Percentiles rank a stretch among this genome's conserved stretches.
phyloP scores from a whole-genome alignment of 2,113 vertebrate species.

The Halcyon malimbica region DNA sequence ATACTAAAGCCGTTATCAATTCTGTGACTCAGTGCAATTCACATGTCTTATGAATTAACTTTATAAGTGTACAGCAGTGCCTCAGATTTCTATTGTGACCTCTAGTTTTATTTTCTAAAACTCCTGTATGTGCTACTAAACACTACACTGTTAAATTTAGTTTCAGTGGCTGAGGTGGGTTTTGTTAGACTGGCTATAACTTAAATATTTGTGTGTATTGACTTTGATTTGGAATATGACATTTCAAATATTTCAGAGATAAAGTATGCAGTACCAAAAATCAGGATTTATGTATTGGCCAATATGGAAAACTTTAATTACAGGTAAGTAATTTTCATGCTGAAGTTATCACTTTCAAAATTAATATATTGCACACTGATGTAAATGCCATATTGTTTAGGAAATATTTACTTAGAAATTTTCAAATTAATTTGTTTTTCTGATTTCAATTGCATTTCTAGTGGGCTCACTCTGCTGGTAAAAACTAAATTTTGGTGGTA shows the following conservation, averaged over 20 bases:
- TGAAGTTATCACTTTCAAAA: constrained; percentile 25
- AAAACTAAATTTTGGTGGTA: constrained; percentile 26
- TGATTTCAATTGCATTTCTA: constrained; percentile 50
- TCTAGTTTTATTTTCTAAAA: background rate
- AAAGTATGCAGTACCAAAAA: constrained; percentile 76
- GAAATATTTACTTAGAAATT: constrained; percentile 43
- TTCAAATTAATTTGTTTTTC: constrained; percentile 16
- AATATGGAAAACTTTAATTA: constrained; percentile 52
- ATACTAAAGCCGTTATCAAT: background rate
- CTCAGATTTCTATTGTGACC: background rate
- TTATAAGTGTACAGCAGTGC: background rate
- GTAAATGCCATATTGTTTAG: constrained; percentile 67
- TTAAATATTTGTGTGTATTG: background rate
- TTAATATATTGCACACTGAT: constrained; percentile 57
- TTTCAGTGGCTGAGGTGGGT: constrained; percentile 14
- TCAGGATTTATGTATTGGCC: constrained; percentile 70
- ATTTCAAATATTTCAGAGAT: constrained; percentile 78
- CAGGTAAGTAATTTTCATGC: constrained; percentile 72
- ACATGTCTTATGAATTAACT: background rate
- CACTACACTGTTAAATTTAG: background rate
- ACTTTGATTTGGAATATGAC: constrained; percentile 39
- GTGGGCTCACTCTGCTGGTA: constrained; percentile 31
- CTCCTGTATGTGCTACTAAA: background rate
- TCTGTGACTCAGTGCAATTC: background rate
- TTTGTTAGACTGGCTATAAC: constrained; percentile 7